Evolutionary conservation across 2,888 invertebrate species (phyloP).

Genomic region (Andrena praecox): DNA sequence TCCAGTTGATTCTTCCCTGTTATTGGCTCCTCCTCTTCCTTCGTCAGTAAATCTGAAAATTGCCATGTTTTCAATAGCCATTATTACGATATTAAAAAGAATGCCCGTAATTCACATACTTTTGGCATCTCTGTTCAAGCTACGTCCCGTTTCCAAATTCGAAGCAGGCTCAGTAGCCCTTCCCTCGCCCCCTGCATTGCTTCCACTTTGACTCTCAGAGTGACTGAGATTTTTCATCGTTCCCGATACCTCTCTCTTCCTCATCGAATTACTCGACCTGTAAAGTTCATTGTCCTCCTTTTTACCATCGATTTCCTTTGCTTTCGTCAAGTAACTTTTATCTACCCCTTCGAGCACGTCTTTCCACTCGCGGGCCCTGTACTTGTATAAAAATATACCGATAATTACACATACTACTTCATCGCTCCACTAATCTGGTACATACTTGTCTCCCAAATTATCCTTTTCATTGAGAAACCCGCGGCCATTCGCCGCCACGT

Average conservation of each 20-base stretch:
- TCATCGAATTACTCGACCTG: background rate
- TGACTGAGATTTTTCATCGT: background rate
- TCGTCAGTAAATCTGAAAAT: background rate
- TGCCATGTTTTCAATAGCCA: background rate
- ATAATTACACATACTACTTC: background rate
- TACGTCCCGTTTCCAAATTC: background rate
- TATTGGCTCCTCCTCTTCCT: conserved; percentile 54
- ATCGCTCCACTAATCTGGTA: background rate
- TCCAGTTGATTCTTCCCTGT: conserved; percentile 68
- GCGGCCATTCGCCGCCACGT: background rate
- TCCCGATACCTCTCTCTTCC: background rate
- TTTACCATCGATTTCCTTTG: background rate
- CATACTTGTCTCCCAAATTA: conserved; percentile 30
- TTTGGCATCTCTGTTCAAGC: background rate
- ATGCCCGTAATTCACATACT: background rate
- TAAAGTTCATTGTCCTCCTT: background rate
- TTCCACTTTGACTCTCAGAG: background rate
- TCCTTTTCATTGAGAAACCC: background rate
- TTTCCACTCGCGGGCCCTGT: conserved; percentile 8
- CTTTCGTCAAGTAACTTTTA: background rate
- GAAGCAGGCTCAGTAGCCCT: background rate
- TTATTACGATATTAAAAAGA: background rate
- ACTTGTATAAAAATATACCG: conserved; percentile 20
- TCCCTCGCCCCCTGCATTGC: background rate
- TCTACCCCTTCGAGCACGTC: background rate